Evolutionary conservation across 1,140 invertebrate genomes (phyloP), one percentile per base, ranked within the genome.

Genomic region (Neoseiulus cucumeris): DNA sequence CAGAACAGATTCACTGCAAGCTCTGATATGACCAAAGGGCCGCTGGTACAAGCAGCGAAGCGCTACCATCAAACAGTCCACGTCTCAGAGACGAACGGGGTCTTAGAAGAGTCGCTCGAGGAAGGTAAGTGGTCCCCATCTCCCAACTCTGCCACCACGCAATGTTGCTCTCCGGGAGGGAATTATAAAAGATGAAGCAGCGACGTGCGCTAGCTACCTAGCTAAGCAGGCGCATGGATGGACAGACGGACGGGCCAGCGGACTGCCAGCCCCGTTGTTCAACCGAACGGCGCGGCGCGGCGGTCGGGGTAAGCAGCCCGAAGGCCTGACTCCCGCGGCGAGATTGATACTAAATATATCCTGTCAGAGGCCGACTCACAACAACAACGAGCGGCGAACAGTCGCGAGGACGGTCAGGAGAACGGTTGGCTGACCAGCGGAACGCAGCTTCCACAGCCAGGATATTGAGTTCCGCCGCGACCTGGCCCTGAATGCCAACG

Each of bases 261-360:
- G n/a, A n/a, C n/a, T n/a, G n/a, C n/a, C n/a, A 6, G 33, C 33
- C 33, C 33, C 33, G 33, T 39, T 39, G 33, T 39, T 39, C 33
- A 9, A 39, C 33, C 33, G 33, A 39, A 9, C 33, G 33, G 33
- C 9, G n/a, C n/a, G n/a, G n/a, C n/a, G n/a, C n/a, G n/a, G n/a
- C 17, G 14, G 51, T 25, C 14, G 51, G 22, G 51, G 51, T 29
- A 59, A 1, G 33, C 18, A n/a, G 45, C 45, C 5, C 28, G 22
- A 14, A n/a, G 14, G 51, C 1, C 25, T 33, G 4, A 17, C 51
- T 59, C 51, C 51, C 22, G 51, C 33, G 22, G 51, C 22, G 51
- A 59, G 51, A 59, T 59, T 59, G 51, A 59, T 59, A 59, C 51
- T 59, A 59, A 59, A 59, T 59, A 59, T 59, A 59, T 59, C 51